Conservation (phyloP, 2,113 vertebrate genomes). For the Mormoops blainvillei region DNA sequence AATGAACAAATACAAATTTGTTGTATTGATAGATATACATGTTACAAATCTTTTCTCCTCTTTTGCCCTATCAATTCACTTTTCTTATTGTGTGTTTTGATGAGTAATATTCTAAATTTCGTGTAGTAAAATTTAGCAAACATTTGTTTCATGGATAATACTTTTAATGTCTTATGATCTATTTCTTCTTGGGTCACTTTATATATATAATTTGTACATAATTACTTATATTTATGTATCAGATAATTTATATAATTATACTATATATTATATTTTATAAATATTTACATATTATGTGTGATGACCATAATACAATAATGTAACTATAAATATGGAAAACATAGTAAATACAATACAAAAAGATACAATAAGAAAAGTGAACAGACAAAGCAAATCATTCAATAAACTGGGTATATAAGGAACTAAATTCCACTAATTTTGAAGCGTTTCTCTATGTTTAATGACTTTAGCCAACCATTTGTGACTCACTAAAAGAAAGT, state of each 20-base stretch:
- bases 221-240: background rate
- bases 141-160: background rate
- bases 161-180: background rate
- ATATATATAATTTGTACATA: background rate
- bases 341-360: background rate
- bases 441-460: background rate
- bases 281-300: background rate
- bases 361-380: background rate
- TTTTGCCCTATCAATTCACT: background rate
- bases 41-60: background rate
- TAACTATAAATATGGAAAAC: background rate
- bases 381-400: background rate
- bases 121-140: background rate
- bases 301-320: background rate
- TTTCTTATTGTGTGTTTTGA: background rate
- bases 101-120: background rate
- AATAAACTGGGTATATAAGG: background rate
- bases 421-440: background rate
- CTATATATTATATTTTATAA: background rate
- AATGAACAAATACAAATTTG: background rate
- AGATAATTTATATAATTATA: background rate
- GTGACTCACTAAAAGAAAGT: background rate
- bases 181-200: background rate
- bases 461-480: background rate
- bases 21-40: no score